Evolutionary conservation across 2,113 vertebrate genomes (phyloP).

Genomic region (Dipodomys merriami): DNA sequence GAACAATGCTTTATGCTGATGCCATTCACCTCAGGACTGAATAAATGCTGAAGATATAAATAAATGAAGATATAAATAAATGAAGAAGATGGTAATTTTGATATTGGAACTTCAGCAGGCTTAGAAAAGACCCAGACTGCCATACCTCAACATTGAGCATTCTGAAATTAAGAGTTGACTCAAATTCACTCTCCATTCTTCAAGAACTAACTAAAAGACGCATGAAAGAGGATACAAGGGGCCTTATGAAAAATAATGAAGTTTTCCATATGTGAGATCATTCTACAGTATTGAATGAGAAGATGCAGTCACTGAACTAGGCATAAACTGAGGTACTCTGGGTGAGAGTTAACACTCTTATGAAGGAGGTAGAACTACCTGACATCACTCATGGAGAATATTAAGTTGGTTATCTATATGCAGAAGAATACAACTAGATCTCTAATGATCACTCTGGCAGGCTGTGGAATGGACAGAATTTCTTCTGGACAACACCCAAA

Average conservation of each 20-base stretch:
- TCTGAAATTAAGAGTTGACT: neutral
- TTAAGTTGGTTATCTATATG: neutral
- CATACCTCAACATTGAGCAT: neutral
- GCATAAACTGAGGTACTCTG: neutral
- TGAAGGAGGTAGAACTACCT: neutral
- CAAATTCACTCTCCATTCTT: neutral
- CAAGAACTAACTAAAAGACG: neutral
- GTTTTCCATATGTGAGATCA: neutral
- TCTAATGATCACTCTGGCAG: neutral
- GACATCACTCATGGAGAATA: neutral
- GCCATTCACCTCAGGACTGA: neutral
- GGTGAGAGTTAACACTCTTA: neutral
- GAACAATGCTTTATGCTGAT: neutral
- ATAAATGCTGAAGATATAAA: too few relatives aligned
- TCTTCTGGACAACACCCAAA: neutral
- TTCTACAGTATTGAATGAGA: conserved; percentile 13
- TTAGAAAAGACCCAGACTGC: neutral
- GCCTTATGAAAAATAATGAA: neutral
- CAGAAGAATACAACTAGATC: neutral
- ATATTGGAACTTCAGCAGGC: neutral
- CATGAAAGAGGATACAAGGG: neutral
- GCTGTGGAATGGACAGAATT: neutral
- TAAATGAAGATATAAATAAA: too few relatives aligned
- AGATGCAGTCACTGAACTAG: neutral
- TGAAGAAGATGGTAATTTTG: neutral